Evolutionary conservation across 2,113 vertebrate species (phyloP).

Genomic region (Lophotis ruficrista): DNA sequence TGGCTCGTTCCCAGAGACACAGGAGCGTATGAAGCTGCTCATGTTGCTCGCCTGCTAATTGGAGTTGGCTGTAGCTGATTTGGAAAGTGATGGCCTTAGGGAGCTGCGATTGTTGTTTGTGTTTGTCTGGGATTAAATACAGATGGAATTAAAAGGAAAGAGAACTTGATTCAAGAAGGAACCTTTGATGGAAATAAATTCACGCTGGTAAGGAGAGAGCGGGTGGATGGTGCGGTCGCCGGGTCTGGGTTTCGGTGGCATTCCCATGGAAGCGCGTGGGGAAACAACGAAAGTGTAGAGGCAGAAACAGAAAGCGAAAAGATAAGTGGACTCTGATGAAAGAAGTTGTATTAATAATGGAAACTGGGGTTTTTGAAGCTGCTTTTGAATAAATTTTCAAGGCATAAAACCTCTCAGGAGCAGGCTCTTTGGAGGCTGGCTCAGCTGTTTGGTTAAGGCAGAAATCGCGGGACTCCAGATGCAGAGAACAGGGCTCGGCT

Average conservation of each 20-base stretch:
- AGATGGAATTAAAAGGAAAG: slow-evolving; percentile 43
- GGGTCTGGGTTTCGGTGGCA: neutral
- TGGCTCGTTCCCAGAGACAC: slow-evolving; percentile 9
- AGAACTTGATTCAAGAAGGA: neutral
- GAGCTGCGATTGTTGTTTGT: slow-evolving; percentile 58
- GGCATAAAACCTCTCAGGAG: neutral
- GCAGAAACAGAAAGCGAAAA: slow-evolving; percentile 13
- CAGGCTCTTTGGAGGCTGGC: neutral
- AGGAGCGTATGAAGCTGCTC: neutral
- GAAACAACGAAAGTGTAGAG: slow-evolving; percentile 13
- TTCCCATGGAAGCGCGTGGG: neutral
- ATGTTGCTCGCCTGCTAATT: slow-evolving; percentile 49
- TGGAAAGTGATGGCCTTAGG: slow-evolving; percentile 47
- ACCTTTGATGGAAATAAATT: slow-evolving; percentile 36
- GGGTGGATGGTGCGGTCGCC: neutral
- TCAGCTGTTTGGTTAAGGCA: neutral
- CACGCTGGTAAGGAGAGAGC: neutral
- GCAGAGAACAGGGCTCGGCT: neutral
- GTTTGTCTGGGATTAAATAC: slow-evolving; percentile 66
- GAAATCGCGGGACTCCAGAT: neutral
- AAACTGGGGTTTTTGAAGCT: slow-evolving; percentile 24
- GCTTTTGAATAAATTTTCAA: slow-evolving; percentile 15
- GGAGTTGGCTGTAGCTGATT: slow-evolving; percentile 59
- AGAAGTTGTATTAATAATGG: slow-evolving; percentile 25
- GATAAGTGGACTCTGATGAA: slow-evolving; percentile 41